Evolutionary conservation across 2,888 invertebrate genomes (phyloP), one percentile per base, ranked within the genome.

Genomic region (Xestia c-nigrum): DNA sequence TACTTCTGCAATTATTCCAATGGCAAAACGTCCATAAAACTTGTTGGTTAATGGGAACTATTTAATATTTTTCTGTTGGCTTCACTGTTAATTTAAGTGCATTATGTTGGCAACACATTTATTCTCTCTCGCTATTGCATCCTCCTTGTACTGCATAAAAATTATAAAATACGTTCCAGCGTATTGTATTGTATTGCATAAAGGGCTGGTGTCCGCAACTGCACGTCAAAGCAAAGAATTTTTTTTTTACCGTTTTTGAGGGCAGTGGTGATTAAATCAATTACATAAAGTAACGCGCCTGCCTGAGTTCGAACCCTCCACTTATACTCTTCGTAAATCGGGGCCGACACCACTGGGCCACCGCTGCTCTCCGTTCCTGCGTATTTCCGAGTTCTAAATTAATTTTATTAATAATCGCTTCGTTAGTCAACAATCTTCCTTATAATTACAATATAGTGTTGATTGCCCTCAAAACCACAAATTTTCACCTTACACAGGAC

Each of bases 361-460:
- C 31, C 31, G 31, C 31, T 31, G 31, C 31, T 31, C 31, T 31
- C 14, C 24, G 57, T 24, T 24, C 5, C 24, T 57, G 24, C 6
- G 6, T 57, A 57, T 24, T 57, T 57, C 24, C 14, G 14, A 24
- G 14, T 24, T 24, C n/a, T 55, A n/a, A 5, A 55, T n/a, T 55
- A 12, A 55, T 57, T 57, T 57, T 24, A 57, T 16, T 24, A 7
- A 57, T 24, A 7, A 57, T 16, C 3, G 57, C 24, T 57, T 57
- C 57, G 24, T 24, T 31, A 71, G 5, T n/a, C 7, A 38, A 38
- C 19, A 47, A 47, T 66, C 52, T 52, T 43, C 52, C 9, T 31
- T 31, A 57, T 66, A 76, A 76, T 76, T 47, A 57, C 24, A 67
- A 68, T 68, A 50, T 16, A 38, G 24, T 1, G 7, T 4, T 69